phyloP scores from a whole-genome alignment of 2,797 vertebrate species.

The Clamator glandarius region DNA sequence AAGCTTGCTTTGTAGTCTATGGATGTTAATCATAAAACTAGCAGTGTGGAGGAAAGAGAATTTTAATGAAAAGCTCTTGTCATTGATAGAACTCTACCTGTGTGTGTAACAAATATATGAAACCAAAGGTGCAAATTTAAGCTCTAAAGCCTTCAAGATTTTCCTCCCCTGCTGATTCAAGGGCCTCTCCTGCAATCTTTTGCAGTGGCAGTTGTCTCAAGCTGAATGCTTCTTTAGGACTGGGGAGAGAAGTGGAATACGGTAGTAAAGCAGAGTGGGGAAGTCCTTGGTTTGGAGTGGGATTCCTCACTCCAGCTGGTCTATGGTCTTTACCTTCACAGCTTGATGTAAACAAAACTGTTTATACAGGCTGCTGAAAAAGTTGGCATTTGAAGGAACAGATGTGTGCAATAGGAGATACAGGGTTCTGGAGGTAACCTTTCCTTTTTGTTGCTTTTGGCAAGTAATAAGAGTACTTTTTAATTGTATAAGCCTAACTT shows the following conservation, averaged over 20 bases:
- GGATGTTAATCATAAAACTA: neutral
- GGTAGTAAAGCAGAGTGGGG: neutral
- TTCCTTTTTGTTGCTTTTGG: neutral
- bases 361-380: slow-evolving; percentile 32
- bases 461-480: neutral
- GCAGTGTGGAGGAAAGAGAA: neutral
- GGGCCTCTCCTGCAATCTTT: neutral
- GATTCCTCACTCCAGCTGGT: slow-evolving; percentile 23
- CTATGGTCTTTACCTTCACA: slow-evolving; percentile 26
- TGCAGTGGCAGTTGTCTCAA: neutral
- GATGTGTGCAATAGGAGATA: neutral
- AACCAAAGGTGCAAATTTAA: neutral
- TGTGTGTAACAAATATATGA: neutral
- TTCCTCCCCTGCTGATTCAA: neutral
- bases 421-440: neutral
- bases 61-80: neutral
- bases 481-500: neutral
- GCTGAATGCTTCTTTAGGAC: neutral
- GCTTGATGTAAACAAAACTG: slow-evolving; percentile 43
- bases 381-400: slow-evolving; percentile 19
- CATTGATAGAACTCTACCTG: neutral
- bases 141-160: neutral
- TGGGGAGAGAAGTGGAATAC: neutral
- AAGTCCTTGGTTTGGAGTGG: neutral
- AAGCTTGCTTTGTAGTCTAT: neutral